phyloP scores from a whole-genome alignment of 2,888 invertebrate genomes.

The Linnaemya vulpina region DNA sequence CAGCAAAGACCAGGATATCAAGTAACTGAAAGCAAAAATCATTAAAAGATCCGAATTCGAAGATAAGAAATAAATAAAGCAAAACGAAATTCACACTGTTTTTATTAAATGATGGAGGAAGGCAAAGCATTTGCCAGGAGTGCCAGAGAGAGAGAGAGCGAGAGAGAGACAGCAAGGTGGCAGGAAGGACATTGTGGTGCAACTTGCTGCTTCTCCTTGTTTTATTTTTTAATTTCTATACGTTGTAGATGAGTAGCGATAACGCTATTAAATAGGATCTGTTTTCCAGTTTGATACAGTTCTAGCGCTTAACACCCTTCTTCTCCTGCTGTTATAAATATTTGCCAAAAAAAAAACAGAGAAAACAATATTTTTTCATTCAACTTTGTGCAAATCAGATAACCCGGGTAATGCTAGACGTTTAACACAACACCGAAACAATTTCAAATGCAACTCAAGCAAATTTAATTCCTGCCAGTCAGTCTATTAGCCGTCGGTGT shows the following conservation, averaged over 20 bases:
- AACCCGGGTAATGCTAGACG: slow-evolving; percentile 63
- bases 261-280: slow-evolving; percentile 65
- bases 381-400: slow-evolving; percentile 62
- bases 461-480: slow-evolving; percentile 47
- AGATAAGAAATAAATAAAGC: slow-evolving; percentile 62
- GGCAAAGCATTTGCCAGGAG: too few species aligned
- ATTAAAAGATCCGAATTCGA: slow-evolving; percentile 65
- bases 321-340: background rate
- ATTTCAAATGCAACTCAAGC: slow-evolving; percentile 32
- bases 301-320: slow-evolving; percentile 29
- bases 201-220: too few species aligned
- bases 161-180: background rate
- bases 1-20: slow-evolving; percentile 74
- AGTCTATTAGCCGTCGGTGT: slow-evolving; percentile 12
- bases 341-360: slow-evolving; percentile 27
- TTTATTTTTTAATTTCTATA: slow-evolving; percentile 10
- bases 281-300: slow-evolving; percentile 40
- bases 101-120: slow-evolving; percentile 23
- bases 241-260: slow-evolving; percentile 52
- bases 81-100: slow-evolving; percentile 66
- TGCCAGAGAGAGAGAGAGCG: slow-evolving; percentile 7
- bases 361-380: slow-evolving; percentile 28
- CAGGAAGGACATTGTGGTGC: slow-evolving; percentile 13
- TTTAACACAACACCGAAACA: slow-evolving; percentile 40
- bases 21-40: slow-evolving; percentile 75